Evolutionary conservation across 1,140 invertebrate species (phyloP).

Genomic region (Drosophila novamexicana): DNA sequence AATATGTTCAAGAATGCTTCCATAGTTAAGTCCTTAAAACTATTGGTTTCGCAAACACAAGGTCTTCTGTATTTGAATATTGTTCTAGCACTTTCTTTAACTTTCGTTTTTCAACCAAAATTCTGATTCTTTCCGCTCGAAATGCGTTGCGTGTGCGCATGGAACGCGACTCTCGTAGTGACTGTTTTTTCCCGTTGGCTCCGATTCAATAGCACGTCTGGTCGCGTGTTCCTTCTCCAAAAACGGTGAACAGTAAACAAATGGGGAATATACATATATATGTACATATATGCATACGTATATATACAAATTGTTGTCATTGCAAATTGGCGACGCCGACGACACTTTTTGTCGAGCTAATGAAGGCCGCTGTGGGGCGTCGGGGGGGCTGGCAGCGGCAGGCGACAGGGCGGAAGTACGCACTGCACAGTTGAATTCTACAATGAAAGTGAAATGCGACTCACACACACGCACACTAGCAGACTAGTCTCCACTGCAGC

Average conservation of each 20-base stretch:
- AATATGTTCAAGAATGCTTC: no score
- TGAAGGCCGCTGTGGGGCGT: constrained; percentile 57
- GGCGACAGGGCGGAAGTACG: constrained; percentile 71
- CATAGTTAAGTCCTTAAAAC: no score
- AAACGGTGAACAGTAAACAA: constrained; percentile 59
- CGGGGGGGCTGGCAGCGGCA: constrained; percentile 3
- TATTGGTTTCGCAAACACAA: background rate
- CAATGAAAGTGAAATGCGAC: constrained; percentile 71
- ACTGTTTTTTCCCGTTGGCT: constrained; percentile 63
- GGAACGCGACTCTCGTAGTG: constrained; percentile 65
- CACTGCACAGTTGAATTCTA: constrained; percentile 67
- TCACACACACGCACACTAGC: constrained; percentile 18
- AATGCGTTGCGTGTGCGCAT: constrained; percentile 61
- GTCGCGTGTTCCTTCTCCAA: constrained; percentile 72
- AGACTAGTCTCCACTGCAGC: constrained; percentile 48
- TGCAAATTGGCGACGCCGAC: constrained; percentile 72
- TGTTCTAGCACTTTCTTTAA: constrained; percentile 16
- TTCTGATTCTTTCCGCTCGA: constrained; percentile 39
- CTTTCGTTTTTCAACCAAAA: background rate
- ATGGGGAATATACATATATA: constrained; percentile 27
- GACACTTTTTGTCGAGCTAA: constrained; percentile 68
- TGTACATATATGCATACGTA: constrained; percentile 9
- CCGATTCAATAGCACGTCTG: constrained; percentile 57
- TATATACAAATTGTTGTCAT: constrained; percentile 50
- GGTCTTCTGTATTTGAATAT: background rate